A percentile compares a stretch with the other conserved stretches of the same genome.
phyloP scores from a whole-genome alignment of 1,140 invertebrate species.

The Spodoptera litura region DNA sequence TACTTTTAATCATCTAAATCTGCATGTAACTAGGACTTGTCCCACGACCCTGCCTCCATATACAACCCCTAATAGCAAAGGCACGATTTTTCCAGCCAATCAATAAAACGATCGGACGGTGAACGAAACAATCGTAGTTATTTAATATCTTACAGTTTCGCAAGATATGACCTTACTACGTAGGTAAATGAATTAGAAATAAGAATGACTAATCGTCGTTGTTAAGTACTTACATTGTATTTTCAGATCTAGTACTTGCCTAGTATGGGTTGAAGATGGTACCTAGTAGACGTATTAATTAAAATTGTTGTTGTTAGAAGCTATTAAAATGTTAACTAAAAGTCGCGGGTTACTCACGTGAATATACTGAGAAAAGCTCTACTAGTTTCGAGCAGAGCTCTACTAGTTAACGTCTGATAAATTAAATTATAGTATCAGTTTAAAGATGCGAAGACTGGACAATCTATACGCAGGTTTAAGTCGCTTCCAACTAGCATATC shows the following conservation, averaged over 20 bases:
- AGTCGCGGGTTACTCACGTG: no score
- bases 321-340: no score
- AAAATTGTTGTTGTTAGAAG: no score
- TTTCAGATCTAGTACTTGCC: neutral
- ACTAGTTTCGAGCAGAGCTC: no score
- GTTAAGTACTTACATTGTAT: neutral
- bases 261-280: neutral
- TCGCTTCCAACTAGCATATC: no score
- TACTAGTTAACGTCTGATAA: no score
- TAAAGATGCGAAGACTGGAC: no score
- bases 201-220: constrained; percentile 41
- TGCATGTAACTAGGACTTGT: constrained; percentile 14
- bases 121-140: constrained; percentile 67
- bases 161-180: constrained; percentile 45
- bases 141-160: constrained; percentile 42
- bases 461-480: no score
- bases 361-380: no score
- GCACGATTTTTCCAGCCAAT: constrained; percentile 81
- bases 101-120: constrained; percentile 76
- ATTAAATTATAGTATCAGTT: no score
- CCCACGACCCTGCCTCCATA: neutral
- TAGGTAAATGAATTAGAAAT: constrained; percentile 41
- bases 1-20: no score
- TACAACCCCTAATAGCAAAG: constrained; percentile 54
- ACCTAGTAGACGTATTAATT: no score